These are phyloP conservation scores for Pegea sp. DNA, from an alignment of 23 tunicate species.

Conservation along the genomic window DNA sequence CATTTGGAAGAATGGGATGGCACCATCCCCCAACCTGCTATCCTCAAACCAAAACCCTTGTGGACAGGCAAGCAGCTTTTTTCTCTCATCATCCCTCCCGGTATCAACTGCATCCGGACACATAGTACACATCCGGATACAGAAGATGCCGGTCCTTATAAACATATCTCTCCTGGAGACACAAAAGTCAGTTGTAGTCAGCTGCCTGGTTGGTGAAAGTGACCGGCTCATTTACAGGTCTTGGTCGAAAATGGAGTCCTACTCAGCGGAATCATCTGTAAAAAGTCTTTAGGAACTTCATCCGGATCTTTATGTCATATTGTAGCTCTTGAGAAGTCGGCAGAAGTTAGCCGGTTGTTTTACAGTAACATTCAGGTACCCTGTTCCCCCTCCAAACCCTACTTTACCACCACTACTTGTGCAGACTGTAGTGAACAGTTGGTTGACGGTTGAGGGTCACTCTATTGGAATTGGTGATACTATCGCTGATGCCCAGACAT, in stretches of 20 bases:
- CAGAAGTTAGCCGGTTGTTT: slow-evolving; percentile 72
- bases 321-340: slow-evolving; percentile 82
- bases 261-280: slow-evolving; percentile 86
- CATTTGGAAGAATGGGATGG: slow-evolving; percentile 92
- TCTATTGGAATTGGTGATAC: slow-evolving; percentile 99
- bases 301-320: slow-evolving; percentile 95
- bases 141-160: slow-evolving; percentile 92
- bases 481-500: slow-evolving; percentile 97
- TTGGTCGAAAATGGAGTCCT: slow-evolving; percentile 91
- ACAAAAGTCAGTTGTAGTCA: slow-evolving; percentile 33
- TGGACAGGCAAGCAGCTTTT: slow-evolving; percentile 99
- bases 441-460: slow-evolving; percentile 98
- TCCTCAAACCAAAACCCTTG: slow-evolving; percentile 93
- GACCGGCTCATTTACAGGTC: slow-evolving; percentile 12
- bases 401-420: too few relatives aligned
- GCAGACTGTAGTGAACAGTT: slow-evolving; percentile 80
- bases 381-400: too few relatives aligned
- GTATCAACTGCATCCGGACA: slow-evolving; percentile 90
- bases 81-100: slow-evolving; percentile 85
- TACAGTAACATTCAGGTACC: slow-evolving; percentile 76
- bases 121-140: slow-evolving; percentile 98
- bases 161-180: slow-evolving; percentile 91
- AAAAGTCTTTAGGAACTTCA: slow-evolving; percentile 94
- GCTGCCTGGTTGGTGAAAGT: too few relatives aligned
- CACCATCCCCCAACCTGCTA: slow-evolving; percentile 81